phyloP scores from a whole-genome alignment of 2,888 invertebrate species.

The Beris chalybata region DNA sequence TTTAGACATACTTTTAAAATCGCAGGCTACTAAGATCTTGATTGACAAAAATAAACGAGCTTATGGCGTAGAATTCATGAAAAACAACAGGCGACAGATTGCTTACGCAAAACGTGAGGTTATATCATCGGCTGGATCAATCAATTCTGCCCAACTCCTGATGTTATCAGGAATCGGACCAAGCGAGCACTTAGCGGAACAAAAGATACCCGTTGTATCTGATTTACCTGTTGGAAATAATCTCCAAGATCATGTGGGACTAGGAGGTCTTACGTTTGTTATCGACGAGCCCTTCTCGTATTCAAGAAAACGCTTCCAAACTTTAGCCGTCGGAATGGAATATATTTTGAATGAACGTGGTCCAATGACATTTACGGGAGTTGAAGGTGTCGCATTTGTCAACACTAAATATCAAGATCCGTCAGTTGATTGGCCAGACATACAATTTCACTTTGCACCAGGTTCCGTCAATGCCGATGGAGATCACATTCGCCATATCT shows the following conservation, averaged over 20 bases:
- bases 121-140: conserved; percentile 82
- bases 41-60: conserved; percentile 74
- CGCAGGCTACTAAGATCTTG: conserved; percentile 73
- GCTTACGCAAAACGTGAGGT: conserved; percentile 79
- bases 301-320: conserved; percentile 76
- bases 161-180: conserved; percentile 91
- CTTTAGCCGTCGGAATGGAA: conserved; percentile 75
- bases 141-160: conserved; percentile 85
- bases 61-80: conserved; percentile 73
- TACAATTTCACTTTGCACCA: conserved; percentile 85
- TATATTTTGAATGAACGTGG: conserved; percentile 80
- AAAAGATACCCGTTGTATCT: conserved; percentile 72
- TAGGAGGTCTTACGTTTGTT: conserved; percentile 82
- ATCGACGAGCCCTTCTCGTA: conserved; percentile 80
- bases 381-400: conserved; percentile 85
- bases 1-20: conserved; percentile 75
- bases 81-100: conserved; percentile 65
- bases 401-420: conserved; percentile 84
- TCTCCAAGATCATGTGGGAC: conserved; percentile 84
- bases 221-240: conserved; percentile 81
- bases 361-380: conserved; percentile 80
- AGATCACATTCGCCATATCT: conserved; percentile 75
- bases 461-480: conserved; percentile 84
- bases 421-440: conserved; percentile 77
- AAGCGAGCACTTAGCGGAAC: conserved; percentile 70